Conservation (phyloP, 2,113 vertebrate species). For the Mandrillus leucophaeus region DNA sequence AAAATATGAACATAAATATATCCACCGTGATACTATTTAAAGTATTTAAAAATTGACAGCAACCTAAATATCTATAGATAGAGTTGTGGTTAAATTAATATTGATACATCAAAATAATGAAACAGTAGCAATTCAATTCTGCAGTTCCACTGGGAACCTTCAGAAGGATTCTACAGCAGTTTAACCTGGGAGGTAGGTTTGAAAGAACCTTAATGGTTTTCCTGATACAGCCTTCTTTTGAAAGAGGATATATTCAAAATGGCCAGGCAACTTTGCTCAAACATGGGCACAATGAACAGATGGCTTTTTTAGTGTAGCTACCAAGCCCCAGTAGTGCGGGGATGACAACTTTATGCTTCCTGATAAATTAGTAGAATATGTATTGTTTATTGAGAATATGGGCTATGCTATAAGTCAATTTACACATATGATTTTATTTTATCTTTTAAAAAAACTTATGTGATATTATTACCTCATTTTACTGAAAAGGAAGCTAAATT, state of each 20-base stretch:
- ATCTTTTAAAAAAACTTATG: background rate
- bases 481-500: background rate
- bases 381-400: background rate
- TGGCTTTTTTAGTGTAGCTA: background rate
- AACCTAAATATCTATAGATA: background rate
- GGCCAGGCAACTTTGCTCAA: background rate
- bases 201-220: constrained; percentile 11
- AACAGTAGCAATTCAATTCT: background rate
- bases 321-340: background rate
- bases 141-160: background rate
- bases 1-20: background rate
- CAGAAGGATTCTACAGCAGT: background rate
- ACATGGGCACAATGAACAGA: background rate
- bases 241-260: background rate
- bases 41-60: background rate
- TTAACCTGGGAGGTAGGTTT: background rate
- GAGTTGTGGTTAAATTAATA: background rate
- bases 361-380: background rate
- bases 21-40: background rate
- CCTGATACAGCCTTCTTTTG: background rate
- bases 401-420: background rate
- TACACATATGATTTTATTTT: constrained; percentile 1
- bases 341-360: background rate
- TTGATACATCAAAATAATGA: background rate
- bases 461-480: background rate